phyloP scores from a whole-genome alignment of 2,113 vertebrate species.

The Guaruba guarouba region DNA sequence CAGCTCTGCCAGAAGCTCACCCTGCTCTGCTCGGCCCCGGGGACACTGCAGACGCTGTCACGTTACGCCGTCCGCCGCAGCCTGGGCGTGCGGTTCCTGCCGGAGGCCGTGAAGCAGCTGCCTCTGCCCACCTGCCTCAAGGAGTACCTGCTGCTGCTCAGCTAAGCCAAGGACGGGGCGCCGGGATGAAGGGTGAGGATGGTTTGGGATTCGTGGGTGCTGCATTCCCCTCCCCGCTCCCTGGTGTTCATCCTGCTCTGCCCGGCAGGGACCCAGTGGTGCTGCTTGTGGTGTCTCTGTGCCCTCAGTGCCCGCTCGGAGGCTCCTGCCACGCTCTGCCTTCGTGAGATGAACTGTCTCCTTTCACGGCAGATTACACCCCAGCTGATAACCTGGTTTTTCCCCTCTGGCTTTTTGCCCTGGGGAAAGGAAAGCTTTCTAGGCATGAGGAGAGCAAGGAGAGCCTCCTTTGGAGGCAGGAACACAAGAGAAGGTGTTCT shows the following conservation, averaged over 20 bases:
- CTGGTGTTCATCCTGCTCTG: not conserved
- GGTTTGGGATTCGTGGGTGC: not conserved
- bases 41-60: constrained; percentile 83
- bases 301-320: fast-evolving
- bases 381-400: not conserved
- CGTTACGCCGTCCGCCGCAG: constrained; percentile 86
- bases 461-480: too few species aligned
- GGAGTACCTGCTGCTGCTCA: constrained; percentile 88
- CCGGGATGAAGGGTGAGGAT: not conserved
- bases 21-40: constrained; percentile 81
- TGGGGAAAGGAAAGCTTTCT: not conserved
- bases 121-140: constrained; percentile 89
- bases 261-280: not conserved
- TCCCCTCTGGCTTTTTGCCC: not conserved
- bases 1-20: constrained; percentile 86
- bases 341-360: fast-evolving
- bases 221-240: fast-evolving
- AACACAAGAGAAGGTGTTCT: not conserved
- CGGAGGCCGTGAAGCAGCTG: constrained; percentile 87
- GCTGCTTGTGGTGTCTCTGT: not conserved
- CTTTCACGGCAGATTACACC: not conserved
- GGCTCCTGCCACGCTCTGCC: not conserved
- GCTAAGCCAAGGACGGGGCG: constrained; percentile 41
- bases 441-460: fast-evolving
- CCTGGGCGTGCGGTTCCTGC: constrained; percentile 87